Evolutionary conservation across 1,140 invertebrate species (phyloP), one percentile per base, ranked within the genome.

Genomic region (Zaprionus kolodkinae): DNA sequence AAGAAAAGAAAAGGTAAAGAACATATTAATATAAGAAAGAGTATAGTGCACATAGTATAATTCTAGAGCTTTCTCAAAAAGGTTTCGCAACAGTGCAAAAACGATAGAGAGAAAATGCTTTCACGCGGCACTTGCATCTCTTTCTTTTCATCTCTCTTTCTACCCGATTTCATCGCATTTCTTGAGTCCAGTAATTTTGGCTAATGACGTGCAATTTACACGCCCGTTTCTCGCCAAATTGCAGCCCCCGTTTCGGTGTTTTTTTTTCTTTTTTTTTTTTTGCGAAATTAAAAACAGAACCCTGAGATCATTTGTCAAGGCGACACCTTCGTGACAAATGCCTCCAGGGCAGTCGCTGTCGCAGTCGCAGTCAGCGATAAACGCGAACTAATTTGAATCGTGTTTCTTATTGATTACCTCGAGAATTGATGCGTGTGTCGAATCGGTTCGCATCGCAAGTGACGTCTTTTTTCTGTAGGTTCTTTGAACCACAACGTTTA

Each of bases 151-250:
- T 50, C 17, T 50, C 17, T 50, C 45, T 50, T 50, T 21, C 45
- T 5, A 5, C 45, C 17, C 45, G 45, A 9, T 25, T 25, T 50
- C 17, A 25, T 50, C 45, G 15, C 6, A 40, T 57, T 68, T 57
- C 12, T 27, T 10, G n/a, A 60, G 40, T 27, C 3, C 3, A 61
- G 64, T 67, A 72, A 79, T 72, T 84, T 77, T 56, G n/a, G 73
- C 77, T 80, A 84, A 84, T 84, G 81, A 84, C 68, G 61, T 52
- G 65, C 81, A 76, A 80, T 85, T 84, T 85, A 69, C 67, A 76
- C 73, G 77, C 17, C 33, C 45, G 61, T 64, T 78, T 74, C 54
- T 61, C 55, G 72, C 55, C 30, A 64, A 70, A 63, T 70, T 70
- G 59, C 66, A 74, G 66, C 71, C 65, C 65, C 57, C 36, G 70